Evolutionary conservation across 92 coral and sea anemone genomes (phyloP), one percentile per base, ranked within the genome.

Genomic region (Desmophyllum pertusum): DNA sequence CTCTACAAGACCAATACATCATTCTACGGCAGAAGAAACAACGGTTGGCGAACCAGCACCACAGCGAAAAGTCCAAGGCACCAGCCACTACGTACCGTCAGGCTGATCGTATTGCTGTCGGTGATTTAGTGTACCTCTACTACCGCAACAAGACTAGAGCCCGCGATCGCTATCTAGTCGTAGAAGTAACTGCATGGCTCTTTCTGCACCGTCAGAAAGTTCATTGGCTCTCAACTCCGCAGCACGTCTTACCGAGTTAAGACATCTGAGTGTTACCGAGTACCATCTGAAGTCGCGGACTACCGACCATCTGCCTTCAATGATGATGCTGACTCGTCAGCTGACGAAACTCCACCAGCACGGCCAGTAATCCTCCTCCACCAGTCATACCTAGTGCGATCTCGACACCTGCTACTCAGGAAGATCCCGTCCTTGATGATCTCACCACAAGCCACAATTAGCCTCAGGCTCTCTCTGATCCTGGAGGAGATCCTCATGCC

Each of bases 161-260:
- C 1, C 40, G 39, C 23, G 83, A 88, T 57, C 68, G 86, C 40
- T 86, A 70, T 43, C 29, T 86, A 17, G 89, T 85, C 52, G 84
- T 76, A 15, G 46, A 81, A 5, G 59, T 87, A 46, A 72, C 77
- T n/a, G n/a, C n/a, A n/a, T n/a, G 36, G 66, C 19, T 57, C 75
- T 8, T 87, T 81, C 51, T 81, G 83, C 78, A 82, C 74, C 62
- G 69, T 86, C 21, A 79, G 39, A 55, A 59, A 79, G 62, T 85
- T 79, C 51, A 71, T 85, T 6, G 84, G 78, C 76, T 46, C 59
- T 29, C 88, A 85, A 3, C 73, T 85, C 2, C 88, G 84, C 17
- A 81, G 80, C 57, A 61, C 77, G 52, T 86, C 75, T 9, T 86
- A 80, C 38, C 91, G 23, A 1, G 70, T 33, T 21, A 64, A 64